Conservation (phyloP, 2,888 invertebrate genomes). For the Trilocha varians region DNA sequence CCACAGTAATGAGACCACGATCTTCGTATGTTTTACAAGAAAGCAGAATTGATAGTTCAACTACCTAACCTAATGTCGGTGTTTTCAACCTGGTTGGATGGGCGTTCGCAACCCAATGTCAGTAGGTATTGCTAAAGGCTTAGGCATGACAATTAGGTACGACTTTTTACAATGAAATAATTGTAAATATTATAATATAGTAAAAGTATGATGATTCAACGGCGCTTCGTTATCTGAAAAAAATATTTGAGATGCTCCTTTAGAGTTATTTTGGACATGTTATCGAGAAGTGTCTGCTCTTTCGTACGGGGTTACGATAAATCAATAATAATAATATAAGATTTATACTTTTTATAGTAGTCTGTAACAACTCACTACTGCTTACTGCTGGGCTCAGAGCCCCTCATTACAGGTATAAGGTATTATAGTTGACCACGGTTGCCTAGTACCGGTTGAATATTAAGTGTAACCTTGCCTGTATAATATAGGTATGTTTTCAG, state of each 20-base stretch:
- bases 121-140: too few relatives aligned
- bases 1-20: constrained; percentile 27
- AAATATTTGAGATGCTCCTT: constrained; percentile 45
- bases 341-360: too few relatives aligned
- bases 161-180: constrained; percentile 5
- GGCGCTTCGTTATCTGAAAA: constrained; percentile 40
- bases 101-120: too few relatives aligned
- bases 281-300: constrained; percentile 50
- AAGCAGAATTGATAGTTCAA: neutral
- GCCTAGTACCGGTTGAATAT: too few relatives aligned
- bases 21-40: constrained; percentile 10
- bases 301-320: constrained; percentile 49
- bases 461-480: too few relatives aligned
- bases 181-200: constrained; percentile 34
- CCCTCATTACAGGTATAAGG: too few relatives aligned
- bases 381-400: too few relatives aligned
- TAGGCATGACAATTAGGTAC: too few relatives aligned
- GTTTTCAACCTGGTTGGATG: too few relatives aligned
- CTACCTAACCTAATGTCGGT: too few relatives aligned
- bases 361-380: neutral
- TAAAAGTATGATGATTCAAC: constrained; percentile 34
- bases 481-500: too few relatives aligned
- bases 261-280: constrained; percentile 64
- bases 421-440: too few relatives aligned
- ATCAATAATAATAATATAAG: constrained; percentile 61